Evolutionary conservation across 1,140 invertebrate species (phyloP), one percentile per base, ranked within the genome.

Genomic region (Diorhabda sublineata): DNA sequence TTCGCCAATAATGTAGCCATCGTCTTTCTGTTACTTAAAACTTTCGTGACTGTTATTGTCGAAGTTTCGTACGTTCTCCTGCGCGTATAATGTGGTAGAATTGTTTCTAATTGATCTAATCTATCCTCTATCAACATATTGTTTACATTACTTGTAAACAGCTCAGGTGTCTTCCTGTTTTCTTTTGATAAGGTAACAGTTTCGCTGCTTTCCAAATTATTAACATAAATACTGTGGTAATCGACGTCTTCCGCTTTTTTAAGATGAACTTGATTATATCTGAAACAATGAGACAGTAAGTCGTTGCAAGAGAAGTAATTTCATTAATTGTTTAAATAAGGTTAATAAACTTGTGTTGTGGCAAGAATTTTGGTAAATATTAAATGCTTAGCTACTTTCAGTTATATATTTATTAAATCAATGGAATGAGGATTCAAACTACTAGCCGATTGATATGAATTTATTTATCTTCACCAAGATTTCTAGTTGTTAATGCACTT

Each of bases 91-190:
- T 78, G 71, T 2, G 79, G 79, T 43, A 81, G 63, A 61, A 81
- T 76, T 9, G 78, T 73, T 67, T 81, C 78, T 42, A 81, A 70
- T 57, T 78, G 77, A 69, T 79, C 77, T 11, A 81, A 67, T 42
- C 78, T 66, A 65, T 81, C 78, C 61, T 81, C 78, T 45, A 81
- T 80, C 11, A 81, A 64, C 62, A 80, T 61, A 61, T 80, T 77
- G 43, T 75, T 64, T 58, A 77, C 56, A 66, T 75, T 71, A 3
- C 71, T 45, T 6, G 58, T 41, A 0, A 68, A 61, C n/a, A 78
- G 73, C 26, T 43, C 7, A 3, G 77, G 77, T 1, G 77, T 78
- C 45, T 71, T 61, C 42, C 41, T 9, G 5, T 58, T 58, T 56
- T 60, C 58, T 52, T 73, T 70, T 3, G 9, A 42, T 11, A 61